Conservation (phyloP, 1,140 invertebrate genomes). For the Aphelenchoides besseyi region DNA sequence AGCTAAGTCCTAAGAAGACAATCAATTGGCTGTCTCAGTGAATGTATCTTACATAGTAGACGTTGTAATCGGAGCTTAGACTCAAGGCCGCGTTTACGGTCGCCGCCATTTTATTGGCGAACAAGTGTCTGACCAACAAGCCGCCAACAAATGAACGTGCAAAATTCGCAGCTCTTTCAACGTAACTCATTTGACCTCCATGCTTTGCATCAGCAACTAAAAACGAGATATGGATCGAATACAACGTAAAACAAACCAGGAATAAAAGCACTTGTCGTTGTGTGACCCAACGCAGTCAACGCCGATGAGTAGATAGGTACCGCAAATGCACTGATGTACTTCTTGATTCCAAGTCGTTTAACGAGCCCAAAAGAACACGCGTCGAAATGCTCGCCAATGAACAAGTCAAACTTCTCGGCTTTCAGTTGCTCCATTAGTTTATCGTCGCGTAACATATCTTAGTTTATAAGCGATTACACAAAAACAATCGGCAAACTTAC, state of each 20-base stretch:
- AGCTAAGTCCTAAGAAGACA: neutral
- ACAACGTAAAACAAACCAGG: neutral
- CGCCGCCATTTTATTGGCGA: neutral
- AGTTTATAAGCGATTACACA: neutral
- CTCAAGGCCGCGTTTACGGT: neutral
- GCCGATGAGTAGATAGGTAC: neutral
- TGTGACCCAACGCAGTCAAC: neutral
- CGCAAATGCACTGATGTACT: conserved; percentile 17
- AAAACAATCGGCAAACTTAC: conserved; percentile 2
- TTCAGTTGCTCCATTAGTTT: neutral
- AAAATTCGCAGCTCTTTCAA: neutral
- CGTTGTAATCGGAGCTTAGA: neutral
- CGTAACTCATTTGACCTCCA: neutral
- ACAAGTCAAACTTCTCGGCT: conserved; percentile 10
- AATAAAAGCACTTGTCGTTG: neutral
- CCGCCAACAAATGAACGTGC: neutral
- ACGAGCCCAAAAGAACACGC: conserved; percentile 4
- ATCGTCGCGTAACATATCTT: conserved; percentile 4
- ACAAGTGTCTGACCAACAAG: neutral
- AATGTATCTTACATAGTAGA: neutral
- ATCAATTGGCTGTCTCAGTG: neutral
- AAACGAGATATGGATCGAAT: neutral
- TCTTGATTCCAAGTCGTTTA: conserved; percentile 18
- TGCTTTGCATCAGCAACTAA: neutral
- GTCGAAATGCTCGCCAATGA: conserved; percentile 21